phyloP scores from a whole-genome alignment of 2,888 invertebrate species.

The Perdita meconis region DNA sequence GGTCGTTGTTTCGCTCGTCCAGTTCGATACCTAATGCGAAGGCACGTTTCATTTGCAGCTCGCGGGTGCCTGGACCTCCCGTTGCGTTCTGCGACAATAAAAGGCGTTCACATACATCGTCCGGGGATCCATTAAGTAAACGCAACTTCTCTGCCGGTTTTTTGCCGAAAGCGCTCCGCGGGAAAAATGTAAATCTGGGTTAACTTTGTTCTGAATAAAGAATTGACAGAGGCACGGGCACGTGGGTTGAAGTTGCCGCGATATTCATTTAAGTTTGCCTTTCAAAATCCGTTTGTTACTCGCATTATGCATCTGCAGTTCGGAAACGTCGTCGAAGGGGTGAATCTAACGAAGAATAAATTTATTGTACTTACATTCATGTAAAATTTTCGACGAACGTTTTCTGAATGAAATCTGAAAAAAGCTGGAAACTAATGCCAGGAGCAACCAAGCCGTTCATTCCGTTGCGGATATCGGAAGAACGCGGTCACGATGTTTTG shows the following conservation, averaged over 20 bases:
- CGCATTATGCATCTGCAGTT: too few species aligned
- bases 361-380: too few species aligned
- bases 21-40: slow-evolving; percentile 21
- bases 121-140: slow-evolving; percentile 54
- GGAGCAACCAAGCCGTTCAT: too few species aligned
- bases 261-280: slow-evolving; percentile 24
- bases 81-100: slow-evolving; percentile 25
- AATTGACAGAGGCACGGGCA: slow-evolving; percentile 44
- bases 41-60: slow-evolving; percentile 22
- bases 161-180: slow-evolving; percentile 28
- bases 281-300: not conserved
- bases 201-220: slow-evolving; percentile 45
- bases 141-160: slow-evolving; percentile 41
- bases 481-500: not conserved
- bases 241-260: slow-evolving; percentile 28
- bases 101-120: slow-evolving; percentile 41
- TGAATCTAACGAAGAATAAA: not conserved
- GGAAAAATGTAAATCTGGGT: slow-evolving; percentile 60
- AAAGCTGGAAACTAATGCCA: too few species aligned
- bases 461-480: not conserved
- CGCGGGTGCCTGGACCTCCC: not conserved
- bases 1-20: slow-evolving; percentile 29
- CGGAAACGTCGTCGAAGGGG: not conserved
- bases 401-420: too few species aligned
- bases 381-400: too few species aligned